Evolutionary conservation across 1,140 invertebrate species (phyloP), one percentile per base, ranked within the genome.

Genomic region (Semibalanus balanoides): DNA sequence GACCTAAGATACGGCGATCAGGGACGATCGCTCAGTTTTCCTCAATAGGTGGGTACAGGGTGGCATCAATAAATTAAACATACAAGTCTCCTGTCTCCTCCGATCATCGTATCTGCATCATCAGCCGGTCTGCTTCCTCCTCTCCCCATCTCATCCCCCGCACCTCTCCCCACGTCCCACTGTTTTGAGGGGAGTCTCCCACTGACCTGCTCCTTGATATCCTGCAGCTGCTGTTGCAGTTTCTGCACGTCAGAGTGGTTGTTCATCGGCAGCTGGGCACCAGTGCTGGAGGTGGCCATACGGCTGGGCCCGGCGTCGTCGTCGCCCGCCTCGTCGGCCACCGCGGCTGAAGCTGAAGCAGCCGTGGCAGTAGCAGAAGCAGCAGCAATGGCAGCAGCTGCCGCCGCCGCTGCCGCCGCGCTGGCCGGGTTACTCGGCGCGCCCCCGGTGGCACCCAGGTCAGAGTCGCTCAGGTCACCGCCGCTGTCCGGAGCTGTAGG

Each of bases 131-230:
- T 40, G 5, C 17, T 40, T 40, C 17, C 5, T 40, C 35, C 35
- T 7, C 35, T 40, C 35, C 35, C 35, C 35, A 7, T 5, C 17
- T 40, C 5, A 40, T 40, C 35, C 35, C 35, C 35, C n/a, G n/a
- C n/a, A n/a, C n/a, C n/a, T n/a, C n/a, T n/a, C n/a, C n/a, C n/a
- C n/a, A n/a, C n/a, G n/a, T n/a, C n/a, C n/a, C n/a, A n/a, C n/a
- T n/a, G 35, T 40, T 40, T 17, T 17, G 35, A 40, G 17, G 5
- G 5, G 5, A 40, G 35, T 40, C 17, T 40, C 17, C 35, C 35
- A 40, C 35, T 40, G 35, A 96, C 94, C 88, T 97, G 95, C 85
- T 98, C 96, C 83, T 97, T 97, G 78, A 98, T 97, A 83, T 98
- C 96, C 84, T 97, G 94, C 77, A 98, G 85, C 83, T 98, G 95